phyloP scores from a whole-genome alignment of 2,113 vertebrate species.

The Labrus mixtus region DNA sequence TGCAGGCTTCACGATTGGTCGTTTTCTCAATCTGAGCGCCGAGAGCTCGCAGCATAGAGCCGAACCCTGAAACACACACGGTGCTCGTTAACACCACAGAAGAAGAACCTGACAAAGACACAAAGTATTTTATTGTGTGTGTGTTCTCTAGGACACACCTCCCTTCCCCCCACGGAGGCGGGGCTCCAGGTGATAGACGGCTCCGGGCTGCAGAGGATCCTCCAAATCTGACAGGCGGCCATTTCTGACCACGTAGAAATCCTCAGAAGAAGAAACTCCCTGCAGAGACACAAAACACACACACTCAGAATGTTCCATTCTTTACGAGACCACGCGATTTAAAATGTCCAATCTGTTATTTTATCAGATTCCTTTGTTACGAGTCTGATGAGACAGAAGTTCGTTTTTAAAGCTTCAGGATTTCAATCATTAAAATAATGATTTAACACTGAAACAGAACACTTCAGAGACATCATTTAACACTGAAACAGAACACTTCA shows the following conservation, averaged over 20 bases:
- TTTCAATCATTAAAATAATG: too few species aligned
- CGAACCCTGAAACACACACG: conserved; percentile 87
- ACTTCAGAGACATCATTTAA: too few species aligned
- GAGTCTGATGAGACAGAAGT: too few species aligned
- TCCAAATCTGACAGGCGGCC: conserved; percentile 70
- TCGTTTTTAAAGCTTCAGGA: too few species aligned
- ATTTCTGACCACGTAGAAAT: conserved; percentile 88
- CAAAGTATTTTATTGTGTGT: neutral
- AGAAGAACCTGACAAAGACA: neutral
- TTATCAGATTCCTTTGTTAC: too few species aligned
- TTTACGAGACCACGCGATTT: too few species aligned
- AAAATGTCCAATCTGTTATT: too few species aligned
- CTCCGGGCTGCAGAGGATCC: conserved; percentile 84
- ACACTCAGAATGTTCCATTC: neutral
- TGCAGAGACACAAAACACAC: conserved; percentile 50
- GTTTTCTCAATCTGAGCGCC: conserved; percentile 99
- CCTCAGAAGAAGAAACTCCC: conserved; percentile 76
- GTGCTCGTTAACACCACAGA: neutral
- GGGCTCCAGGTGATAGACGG: conserved; percentile 89
- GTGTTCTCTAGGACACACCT: conserved; percentile 79
- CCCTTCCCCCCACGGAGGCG: conserved; percentile 94
- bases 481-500: too few species aligned
- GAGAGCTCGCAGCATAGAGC: conserved; percentile 96
- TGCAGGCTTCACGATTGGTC: conserved; percentile 95
- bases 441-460: too few species aligned